Evolutionary conservation across 2,113 vertebrate species (phyloP).

Genomic region (Crotalus horridus): DNA sequence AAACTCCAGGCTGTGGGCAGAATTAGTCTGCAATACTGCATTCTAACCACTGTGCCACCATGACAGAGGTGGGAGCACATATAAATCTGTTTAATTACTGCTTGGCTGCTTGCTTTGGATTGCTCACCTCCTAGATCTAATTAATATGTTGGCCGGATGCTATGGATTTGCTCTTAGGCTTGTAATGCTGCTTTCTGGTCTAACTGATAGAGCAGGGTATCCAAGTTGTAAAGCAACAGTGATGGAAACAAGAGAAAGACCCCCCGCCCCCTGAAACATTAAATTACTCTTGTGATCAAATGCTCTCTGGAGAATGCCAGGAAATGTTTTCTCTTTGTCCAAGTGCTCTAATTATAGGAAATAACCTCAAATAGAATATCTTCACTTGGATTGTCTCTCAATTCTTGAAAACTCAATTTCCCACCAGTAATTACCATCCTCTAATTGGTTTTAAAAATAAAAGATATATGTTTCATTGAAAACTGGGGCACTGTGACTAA

Average conservation of each 20-base stretch:
- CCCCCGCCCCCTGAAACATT: not conserved
- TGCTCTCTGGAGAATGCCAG: conserved; percentile 32
- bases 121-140: not conserved
- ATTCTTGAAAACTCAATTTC: conserved; percentile 63
- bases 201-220: not conserved
- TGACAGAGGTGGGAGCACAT: not conserved
- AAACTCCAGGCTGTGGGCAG: too few species aligned
- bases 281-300: conserved; percentile 48
- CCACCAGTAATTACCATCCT: conserved; percentile 74
- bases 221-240: not conserved
- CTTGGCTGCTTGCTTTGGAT: not conserved
- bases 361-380: conserved; percentile 54
- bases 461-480: conserved; percentile 60
- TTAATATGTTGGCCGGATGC: not conserved
- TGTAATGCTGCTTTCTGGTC: not conserved
- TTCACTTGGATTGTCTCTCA: conserved; percentile 26
- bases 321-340: conserved; percentile 59
- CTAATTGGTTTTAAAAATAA: conserved; percentile 74
- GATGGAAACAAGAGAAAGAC: not conserved
- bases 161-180: not conserved
- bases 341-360: conserved; percentile 57
- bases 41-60: too few species aligned
- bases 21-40: too few species aligned
- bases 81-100: not conserved
- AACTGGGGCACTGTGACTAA: conserved; percentile 45